phyloP scores from a whole-genome alignment of 2,797 vertebrate species.

The Hippopotamyrus pictus region DNA sequence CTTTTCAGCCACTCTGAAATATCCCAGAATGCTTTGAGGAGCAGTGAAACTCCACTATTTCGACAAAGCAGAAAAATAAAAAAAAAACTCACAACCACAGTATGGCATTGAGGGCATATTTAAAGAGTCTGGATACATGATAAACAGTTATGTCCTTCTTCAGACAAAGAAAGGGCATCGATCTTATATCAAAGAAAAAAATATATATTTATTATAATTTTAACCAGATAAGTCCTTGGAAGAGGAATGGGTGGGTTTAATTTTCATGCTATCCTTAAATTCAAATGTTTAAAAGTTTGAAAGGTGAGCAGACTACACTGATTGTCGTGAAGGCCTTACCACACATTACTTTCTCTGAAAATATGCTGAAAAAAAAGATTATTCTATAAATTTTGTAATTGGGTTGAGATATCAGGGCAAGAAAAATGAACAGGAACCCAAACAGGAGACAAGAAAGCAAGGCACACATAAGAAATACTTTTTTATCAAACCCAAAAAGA shows the following conservation, averaged over 20 bases:
- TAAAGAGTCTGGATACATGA: not conserved
- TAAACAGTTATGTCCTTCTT: not conserved
- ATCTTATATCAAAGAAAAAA: not conserved
- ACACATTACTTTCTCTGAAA: not conserved
- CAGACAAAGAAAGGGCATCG: not conserved
- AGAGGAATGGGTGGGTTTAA: not conserved
- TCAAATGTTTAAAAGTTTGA: not conserved
- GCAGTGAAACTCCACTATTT: not conserved
- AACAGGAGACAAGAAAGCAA: not conserved
- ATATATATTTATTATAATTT: not conserved
- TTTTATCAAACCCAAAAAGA: not conserved
- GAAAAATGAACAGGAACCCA: not conserved
- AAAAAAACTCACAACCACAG: not conserved
- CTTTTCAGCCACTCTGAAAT: not conserved
- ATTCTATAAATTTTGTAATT: not conserved
- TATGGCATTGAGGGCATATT: not conserved
- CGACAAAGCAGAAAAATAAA: not conserved
- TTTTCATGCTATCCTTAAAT: not conserved
- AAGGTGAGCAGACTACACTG: not conserved
- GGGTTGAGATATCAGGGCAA: not conserved
- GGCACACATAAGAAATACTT: not conserved
- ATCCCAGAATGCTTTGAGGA: not conserved
- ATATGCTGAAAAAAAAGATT: not conserved
- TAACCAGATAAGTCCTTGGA: not conserved
- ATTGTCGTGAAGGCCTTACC: not conserved